Conservation (phyloP, 2,113 vertebrate genomes). For the Vidua chalybeata region DNA sequence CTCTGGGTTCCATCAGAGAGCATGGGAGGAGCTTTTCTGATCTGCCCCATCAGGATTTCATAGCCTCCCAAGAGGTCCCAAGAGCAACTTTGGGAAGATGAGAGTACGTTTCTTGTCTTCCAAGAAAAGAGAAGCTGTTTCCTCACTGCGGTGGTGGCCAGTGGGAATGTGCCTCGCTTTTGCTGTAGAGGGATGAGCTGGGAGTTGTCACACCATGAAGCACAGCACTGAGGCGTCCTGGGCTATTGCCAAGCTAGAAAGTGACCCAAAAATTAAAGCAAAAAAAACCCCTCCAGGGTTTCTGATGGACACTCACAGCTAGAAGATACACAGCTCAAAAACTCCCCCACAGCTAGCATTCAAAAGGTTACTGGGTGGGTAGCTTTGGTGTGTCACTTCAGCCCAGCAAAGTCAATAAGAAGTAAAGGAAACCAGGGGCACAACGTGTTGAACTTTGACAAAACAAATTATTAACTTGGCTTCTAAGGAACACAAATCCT, state of each 20-base stretch:
- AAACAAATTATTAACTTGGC: slow-evolving; percentile 48
- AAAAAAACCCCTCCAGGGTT: not conserved
- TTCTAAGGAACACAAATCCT: slow-evolving; percentile 1
- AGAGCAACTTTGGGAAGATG: not conserved
- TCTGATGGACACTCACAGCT: not conserved
- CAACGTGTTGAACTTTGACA: slow-evolving; percentile 30
- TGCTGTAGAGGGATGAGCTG: not conserved
- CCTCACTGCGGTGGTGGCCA: not conserved
- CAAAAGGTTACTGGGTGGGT: not conserved
- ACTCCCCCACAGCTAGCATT: not conserved
- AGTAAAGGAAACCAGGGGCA: slow-evolving; percentile 17
- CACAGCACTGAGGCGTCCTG: not conserved
- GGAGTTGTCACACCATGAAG: not conserved
- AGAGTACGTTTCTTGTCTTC: not conserved
- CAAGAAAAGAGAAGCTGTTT: not conserved
- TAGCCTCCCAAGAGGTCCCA: not conserved
- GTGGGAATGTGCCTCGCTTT: not conserved
- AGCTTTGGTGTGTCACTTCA: slow-evolving; percentile 1
- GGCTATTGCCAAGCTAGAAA: not conserved
- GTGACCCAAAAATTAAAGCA: not conserved
- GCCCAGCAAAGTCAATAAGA: slow-evolving; percentile 17
- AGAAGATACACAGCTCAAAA: not conserved
- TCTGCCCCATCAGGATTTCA: not conserved
- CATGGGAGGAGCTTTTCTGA: slow-evolving; percentile 4
- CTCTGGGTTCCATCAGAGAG: slow-evolving; percentile 43